These are phyloP conservation scores for Anolis carolinensis DNA, from an alignment of 2,113 vertebrate species.

Conservation along the genomic window DNA sequence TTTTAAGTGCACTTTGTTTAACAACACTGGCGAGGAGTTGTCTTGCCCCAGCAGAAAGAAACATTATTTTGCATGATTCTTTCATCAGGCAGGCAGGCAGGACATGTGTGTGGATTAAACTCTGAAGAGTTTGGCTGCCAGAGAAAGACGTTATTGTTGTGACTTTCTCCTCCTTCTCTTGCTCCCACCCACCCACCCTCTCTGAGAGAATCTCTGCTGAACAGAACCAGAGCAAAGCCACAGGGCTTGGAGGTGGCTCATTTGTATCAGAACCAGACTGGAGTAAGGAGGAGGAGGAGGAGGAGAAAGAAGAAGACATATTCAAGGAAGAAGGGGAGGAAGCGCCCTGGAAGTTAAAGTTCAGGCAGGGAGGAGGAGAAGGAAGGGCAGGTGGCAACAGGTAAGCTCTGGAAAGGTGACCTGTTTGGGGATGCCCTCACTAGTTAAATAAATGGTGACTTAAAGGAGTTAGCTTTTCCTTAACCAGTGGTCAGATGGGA, in stretches of 20 bases:
- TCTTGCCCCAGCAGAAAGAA: slow-evolving; percentile 66
- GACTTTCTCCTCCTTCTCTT: slow-evolving; percentile 67
- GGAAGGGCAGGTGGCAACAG: slow-evolving; percentile 76
- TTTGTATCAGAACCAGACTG: background rate
- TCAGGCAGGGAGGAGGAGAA: slow-evolving; percentile 69
- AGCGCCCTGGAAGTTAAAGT: slow-evolving; percentile 56
- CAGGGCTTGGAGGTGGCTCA: too few species aligned
- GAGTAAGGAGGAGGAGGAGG: slow-evolving; percentile 58
- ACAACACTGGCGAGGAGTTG: slow-evolving; percentile 60
- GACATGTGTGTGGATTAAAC: slow-evolving; percentile 61
- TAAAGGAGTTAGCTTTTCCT: background rate
- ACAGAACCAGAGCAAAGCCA: slow-evolving; percentile 61
- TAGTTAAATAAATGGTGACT: background rate
- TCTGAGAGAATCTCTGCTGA: slow-evolving; percentile 60
- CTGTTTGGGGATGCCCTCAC: slow-evolving; percentile 7
- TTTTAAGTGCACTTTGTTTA: slow-evolving; percentile 61
- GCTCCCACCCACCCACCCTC: slow-evolving; percentile 71
- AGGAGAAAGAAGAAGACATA: slow-evolving; percentile 53
- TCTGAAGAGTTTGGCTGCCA: slow-evolving; percentile 74
- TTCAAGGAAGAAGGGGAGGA: slow-evolving; percentile 47
- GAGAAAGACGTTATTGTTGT: slow-evolving; percentile 81
- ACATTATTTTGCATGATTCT: slow-evolving; percentile 66
- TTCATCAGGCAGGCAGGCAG: slow-evolving; percentile 59
- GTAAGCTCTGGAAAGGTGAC: slow-evolving; percentile 71
- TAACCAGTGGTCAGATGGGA: slow-evolving; percentile 13